Conservation (phyloP, 2,888 invertebrate species). For the Therioaphis trifolii region DNA sequence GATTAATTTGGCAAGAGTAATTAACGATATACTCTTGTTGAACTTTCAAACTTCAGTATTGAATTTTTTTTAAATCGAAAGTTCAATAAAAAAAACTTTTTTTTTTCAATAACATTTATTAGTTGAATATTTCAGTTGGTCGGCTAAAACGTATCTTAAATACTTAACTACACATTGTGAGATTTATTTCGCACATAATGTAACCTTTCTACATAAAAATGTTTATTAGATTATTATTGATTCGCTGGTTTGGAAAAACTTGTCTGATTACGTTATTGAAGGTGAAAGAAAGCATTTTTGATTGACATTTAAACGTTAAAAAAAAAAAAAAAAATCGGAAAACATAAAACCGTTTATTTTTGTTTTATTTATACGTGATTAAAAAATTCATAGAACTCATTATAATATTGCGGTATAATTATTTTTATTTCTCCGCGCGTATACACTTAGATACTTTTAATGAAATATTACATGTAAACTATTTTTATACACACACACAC, state of each 20-base stretch:
- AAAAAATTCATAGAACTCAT: not conserved
- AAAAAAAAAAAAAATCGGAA: constrained; percentile 1
- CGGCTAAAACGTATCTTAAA: not conserved
- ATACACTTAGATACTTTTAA: too few relatives aligned
- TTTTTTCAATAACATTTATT: not conserved
- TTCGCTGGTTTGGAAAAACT: constrained; percentile 4
- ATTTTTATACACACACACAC: too few relatives aligned
- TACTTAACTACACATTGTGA: not conserved
- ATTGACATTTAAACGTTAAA: constrained; percentile 11
- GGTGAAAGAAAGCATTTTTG: not conserved
- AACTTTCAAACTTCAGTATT: too few relatives aligned
- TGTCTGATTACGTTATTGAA: not conserved
- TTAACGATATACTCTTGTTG: too few relatives aligned
- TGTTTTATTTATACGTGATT: not conserved
- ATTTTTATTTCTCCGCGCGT: not conserved
- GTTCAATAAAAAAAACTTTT: too few relatives aligned
- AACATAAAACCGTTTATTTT: constrained; percentile 16
- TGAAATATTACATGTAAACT: too few relatives aligned
- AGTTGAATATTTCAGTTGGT: not conserved
- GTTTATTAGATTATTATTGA: constrained; percentile 36
- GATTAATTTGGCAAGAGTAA: too few relatives aligned
- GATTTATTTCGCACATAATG: too few relatives aligned
- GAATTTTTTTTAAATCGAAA: too few relatives aligned
- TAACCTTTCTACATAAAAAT: constrained; percentile 5
- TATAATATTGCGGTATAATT: not conserved